phyloP scores from a whole-genome alignment of 2,113 vertebrate species.

The Callospermophilus lateralis region DNA sequence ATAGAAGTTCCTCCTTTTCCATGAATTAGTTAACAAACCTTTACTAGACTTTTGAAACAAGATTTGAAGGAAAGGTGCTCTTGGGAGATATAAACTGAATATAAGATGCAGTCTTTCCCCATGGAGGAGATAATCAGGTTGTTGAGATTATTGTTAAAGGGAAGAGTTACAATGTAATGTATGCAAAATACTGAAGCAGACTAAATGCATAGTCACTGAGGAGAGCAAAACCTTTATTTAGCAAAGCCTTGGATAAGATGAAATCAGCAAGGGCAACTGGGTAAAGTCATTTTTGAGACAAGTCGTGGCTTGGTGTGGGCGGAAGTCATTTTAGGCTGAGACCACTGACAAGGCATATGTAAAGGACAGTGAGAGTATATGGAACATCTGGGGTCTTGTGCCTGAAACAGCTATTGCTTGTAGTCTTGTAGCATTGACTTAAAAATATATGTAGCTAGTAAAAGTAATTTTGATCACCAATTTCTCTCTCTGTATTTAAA shows the following conservation, averaged over 20 bases:
- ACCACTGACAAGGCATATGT: neutral
- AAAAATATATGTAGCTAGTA: conserved; percentile 13
- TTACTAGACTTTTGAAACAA: neutral
- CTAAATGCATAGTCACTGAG: neutral
- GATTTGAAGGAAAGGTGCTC: neutral
- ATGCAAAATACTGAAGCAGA: neutral
- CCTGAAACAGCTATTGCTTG: neutral
- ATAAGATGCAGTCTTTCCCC: neutral
- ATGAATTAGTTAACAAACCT: neutral
- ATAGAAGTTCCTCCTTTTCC: neutral
- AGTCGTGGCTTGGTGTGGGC: neutral
- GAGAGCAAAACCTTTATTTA: neutral
- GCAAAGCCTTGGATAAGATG: neutral
- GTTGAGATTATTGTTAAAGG: conserved; percentile 20
- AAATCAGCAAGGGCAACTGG: neutral
- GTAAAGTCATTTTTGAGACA: neutral
- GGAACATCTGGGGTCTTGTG: neutral
- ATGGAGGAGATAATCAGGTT: neutral
- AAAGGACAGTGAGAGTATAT: neutral
- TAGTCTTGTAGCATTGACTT: neutral
- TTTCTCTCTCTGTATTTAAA: conserved; percentile 33
- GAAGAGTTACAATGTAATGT: neutral
- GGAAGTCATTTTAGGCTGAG: neutral
- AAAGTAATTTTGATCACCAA: conserved; percentile 30
- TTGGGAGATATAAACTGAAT: neutral